Evolutionary conservation across 2,888 invertebrate genomes (phyloP), one percentile per base, ranked within the genome.

Genomic region (Gastrophysa polygoni): DNA sequence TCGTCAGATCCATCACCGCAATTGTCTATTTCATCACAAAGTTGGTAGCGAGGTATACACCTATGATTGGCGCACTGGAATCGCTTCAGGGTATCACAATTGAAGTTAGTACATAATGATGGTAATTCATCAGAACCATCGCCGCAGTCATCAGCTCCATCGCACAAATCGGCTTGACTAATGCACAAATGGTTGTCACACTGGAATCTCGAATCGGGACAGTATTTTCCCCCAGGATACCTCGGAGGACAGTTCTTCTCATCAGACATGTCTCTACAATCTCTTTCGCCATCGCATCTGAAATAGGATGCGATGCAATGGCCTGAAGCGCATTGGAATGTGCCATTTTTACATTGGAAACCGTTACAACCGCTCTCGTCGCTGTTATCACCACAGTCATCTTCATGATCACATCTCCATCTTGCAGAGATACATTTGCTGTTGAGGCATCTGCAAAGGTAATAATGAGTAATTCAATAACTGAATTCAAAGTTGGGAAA

Each of bases 1-100:
- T 98, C 97, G 81, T 98, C 98, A 0, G 93, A 93, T 7, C 95
- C 95, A 80, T 97, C 96, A 34, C 94, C 93, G 81, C 97, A 98
- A 81, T 97, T 95, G 80, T 96, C 93, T 16, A 91, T 86, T 28
- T 93, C 92, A 81, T 98, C 96, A 80, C 98, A 98, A 7, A 94
- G 86, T 76, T 93, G 93, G 76, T 92, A 93, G 80, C 89, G 85
- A 0, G 93, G 90, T 60, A 95, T 92, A 74, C 95, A 95, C 69
- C 92, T 89, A 70, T 92, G 91, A 79, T 96, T 96, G 63, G 88
- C 86, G 79, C 98, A 98, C 76, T 94, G 93, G 90, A 93, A 96
- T 68, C 93, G 85, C 44, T 91, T 85, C 62, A 91, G 82, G 0
- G 91, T 89, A 75, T 94, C 93, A 79, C 96, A 96, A 77, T 91